These are phyloP conservation scores for Lepas anatifera DNA, from an alignment of 2,888 invertebrate genomes.

Conservation along the genomic window DNA sequence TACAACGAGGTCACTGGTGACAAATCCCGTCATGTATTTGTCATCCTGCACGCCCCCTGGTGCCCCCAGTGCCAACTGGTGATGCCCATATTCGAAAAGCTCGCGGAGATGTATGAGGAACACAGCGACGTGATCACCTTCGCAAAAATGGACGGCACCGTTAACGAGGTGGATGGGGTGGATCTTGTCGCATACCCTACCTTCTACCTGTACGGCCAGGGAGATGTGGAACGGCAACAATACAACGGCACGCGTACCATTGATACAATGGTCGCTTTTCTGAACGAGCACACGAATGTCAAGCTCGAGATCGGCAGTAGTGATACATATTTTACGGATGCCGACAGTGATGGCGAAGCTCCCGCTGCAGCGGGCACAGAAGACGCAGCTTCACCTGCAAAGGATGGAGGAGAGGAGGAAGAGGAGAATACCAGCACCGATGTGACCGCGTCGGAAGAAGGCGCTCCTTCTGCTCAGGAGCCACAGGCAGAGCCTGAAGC, in stretches of 20 bases:
- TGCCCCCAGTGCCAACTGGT: conserved; percentile 13
- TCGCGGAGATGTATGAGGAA: not conserved
- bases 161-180: conserved; percentile 13
- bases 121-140: not conserved
- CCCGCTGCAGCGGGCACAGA: too few relatives aligned
- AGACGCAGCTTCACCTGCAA: too few relatives aligned
- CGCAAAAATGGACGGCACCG: conserved; percentile 14
- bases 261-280: not conserved
- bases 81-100: conserved; percentile 1
- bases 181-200: conserved; percentile 13
- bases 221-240: not conserved
- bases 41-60: conserved; percentile 16
- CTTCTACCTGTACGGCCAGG: conserved; percentile 12
- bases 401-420: too few relatives aligned
- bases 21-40: not conserved
- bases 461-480: too few relatives aligned
- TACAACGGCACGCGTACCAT: not conserved
- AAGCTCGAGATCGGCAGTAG: not conserved
- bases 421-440: too few relatives aligned
- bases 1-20: not conserved
- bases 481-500: too few relatives aligned
- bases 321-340: not conserved
- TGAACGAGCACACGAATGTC: not conserved
- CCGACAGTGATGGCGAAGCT: too few relatives aligned
- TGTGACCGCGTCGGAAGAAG: too few relatives aligned